These are phyloP conservation scores for Cecropterus lyciades DNA, from an alignment of 1,140 invertebrate species.

Conservation along the genomic window DNA sequence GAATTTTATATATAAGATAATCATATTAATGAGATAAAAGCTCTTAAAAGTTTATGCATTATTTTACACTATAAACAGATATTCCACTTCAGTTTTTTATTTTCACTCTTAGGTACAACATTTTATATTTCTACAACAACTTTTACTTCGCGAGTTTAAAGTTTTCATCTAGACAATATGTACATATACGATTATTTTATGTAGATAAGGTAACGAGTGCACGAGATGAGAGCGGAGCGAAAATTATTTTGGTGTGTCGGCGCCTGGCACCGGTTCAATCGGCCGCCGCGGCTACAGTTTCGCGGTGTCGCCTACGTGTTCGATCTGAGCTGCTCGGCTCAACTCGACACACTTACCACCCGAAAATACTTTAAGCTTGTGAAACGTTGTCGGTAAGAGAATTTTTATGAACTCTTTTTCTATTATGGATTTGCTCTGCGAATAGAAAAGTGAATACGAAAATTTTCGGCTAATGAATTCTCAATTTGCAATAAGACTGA, in stretches of 20 bases:
- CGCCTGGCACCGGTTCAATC: slow-evolving; percentile 73
- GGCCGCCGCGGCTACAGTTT: slow-evolving; percentile 48
- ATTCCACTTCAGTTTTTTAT: neutral
- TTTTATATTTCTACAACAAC: neutral
- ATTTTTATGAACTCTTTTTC: slow-evolving; percentile 41
- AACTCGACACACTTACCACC: slow-evolving; percentile 56
- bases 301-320: slow-evolving; percentile 51
- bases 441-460: neutral
- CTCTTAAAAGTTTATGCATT: too few species aligned
- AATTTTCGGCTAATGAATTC: too few species aligned
- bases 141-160: neutral
- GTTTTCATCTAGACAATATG: slow-evolving; percentile 24
- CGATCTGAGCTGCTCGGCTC: slow-evolving; percentile 49
- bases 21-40: too few species aligned
- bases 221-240: slow-evolving; percentile 56
- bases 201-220: slow-evolving; percentile 49
- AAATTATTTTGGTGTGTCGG: slow-evolving; percentile 74
- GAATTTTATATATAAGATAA: too few species aligned
- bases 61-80: too few species aligned
- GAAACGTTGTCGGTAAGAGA: slow-evolving; percentile 48
- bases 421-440: slow-evolving; percentile 27
- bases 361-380: slow-evolving; percentile 61
- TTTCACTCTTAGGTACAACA: neutral
- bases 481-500: too few species aligned
- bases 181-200: slow-evolving; percentile 48